Evolutionary conservation across 2,888 invertebrate species (phyloP), one percentile per base, ranked within the genome.

Genomic region (Aromia moschata): DNA sequence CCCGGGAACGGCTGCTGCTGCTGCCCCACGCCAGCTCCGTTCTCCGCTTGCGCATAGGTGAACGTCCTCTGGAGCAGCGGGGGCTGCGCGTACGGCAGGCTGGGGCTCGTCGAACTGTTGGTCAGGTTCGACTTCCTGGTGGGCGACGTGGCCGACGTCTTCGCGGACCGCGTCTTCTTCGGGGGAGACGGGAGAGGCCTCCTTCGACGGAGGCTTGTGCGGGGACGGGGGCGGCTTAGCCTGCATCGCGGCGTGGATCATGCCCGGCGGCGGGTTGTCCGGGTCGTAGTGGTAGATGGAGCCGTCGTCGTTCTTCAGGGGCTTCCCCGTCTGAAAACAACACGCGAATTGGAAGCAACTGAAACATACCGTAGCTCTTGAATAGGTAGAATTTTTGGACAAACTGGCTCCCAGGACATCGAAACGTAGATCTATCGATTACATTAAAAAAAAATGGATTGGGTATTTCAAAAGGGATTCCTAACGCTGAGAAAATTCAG

Each of bases 231-330:
- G 67, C 1, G 69, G 72, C 9, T 66, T 64, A 11, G 68, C 64
- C 58, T 71, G 71, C 3, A 41, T 5, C 14, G 65, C 45, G 2
- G 64, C 20, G 15, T 67, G 60, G 15, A 65, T 60, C 31, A 77
- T 65, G n/a, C 71, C 73, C 1, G 75, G 81, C 0, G 89, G 89
- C 9, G 88, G 89, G 75, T 89, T 87, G 33, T 84, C 81, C 0
- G 92, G 92, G 73, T 92, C 90, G 79, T 88, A 92, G 62, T 89
- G 89, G 78, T 93, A 93, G 11, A 91, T 79, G 0, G 86, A 84
- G 11, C 93, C 93, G 74, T 93, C 93, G 0, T 88, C 81, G 74
- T 93, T 93, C 40, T 87, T 87, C 43, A 89, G 85, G 0, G 92
- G 89, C 51, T 89, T 87, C 4, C 92, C 91, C 45, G 89, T 90